Percentiles rank a stretch among this genome's conserved stretches.
Evolutionary conservation across 2,888 invertebrate species (phyloP).

Genomic region (Pemphredon lugubris): DNA sequence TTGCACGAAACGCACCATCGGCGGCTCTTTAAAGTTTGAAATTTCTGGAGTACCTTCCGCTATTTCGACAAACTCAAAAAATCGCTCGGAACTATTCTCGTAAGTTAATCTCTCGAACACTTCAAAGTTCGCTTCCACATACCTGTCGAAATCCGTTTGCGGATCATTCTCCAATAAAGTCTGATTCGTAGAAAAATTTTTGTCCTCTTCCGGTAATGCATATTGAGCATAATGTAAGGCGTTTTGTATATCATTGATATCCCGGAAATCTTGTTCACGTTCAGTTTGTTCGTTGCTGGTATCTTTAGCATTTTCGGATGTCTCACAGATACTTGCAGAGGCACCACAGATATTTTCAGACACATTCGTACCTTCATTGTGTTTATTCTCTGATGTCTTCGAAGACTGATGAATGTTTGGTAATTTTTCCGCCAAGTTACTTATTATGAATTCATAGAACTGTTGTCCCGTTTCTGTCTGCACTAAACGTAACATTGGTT

Average conservation of each 20-base stretch:
- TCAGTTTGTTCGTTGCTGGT: conserved; percentile 15
- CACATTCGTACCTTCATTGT: conserved; percentile 14
- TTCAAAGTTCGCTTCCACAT: conserved; percentile 64
- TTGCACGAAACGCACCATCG: conserved; percentile 63
- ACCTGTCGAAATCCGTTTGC: conserved; percentile 60
- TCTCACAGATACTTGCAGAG: conserved; percentile 6
- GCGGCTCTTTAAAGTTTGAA: conserved; percentile 46
- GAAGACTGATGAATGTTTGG: conserved; percentile 22
- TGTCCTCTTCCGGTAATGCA: conserved; percentile 48
- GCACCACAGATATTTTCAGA: no score
- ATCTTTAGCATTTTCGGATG: conserved; percentile 7
- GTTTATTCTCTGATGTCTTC: conserved; percentile 25
- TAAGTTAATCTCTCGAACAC: conserved; percentile 59
- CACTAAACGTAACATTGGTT: conserved; percentile 68
- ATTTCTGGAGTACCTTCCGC: conserved; percentile 45
- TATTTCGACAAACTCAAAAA: conserved; percentile 65
- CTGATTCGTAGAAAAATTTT: conserved; percentile 44
- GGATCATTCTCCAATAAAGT: conserved; percentile 53
- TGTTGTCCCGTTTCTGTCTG: conserved; percentile 73
- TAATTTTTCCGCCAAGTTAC: conserved; percentile 67
- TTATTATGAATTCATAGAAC: conserved; percentile 74
- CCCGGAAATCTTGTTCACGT: conserved; percentile 30
- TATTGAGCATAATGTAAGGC: conserved; percentile 54
- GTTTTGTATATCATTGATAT: conserved; percentile 30
- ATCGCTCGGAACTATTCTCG: conserved; percentile 63